A percentile compares a stretch with the other conserved stretches of the same genome.
phyloP scores from a whole-genome alignment of 1,140 invertebrate species.

The Apis laboriosa region DNA sequence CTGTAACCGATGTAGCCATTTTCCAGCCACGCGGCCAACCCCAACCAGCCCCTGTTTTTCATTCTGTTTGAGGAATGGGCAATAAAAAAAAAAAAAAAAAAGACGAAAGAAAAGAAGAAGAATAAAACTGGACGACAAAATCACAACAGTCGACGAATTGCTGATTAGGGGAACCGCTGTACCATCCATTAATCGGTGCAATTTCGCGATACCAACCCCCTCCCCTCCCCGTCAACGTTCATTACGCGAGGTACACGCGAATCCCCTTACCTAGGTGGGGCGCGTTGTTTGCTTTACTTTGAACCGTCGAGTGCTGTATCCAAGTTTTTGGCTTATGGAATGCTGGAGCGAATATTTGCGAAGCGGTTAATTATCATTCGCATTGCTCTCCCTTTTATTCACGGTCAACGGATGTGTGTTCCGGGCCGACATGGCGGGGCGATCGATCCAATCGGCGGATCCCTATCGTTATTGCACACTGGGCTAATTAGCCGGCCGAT shows the following conservation, averaged over 20 bases:
- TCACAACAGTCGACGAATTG: neutral
- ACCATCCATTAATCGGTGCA: conserved; percentile 21
- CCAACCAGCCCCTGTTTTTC: too few species aligned
- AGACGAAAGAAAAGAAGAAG: neutral
- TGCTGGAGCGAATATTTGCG: conserved; percentile 64
- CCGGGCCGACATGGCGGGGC: neutral
- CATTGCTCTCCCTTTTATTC: conserved; percentile 16
- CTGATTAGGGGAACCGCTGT: neutral
- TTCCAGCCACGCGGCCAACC: too few species aligned
- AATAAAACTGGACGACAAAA: neutral
- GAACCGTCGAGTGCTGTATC: conserved; percentile 56
- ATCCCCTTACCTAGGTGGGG: conserved; percentile 1
- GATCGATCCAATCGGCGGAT: neutral
- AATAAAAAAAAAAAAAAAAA: neutral
- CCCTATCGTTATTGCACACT: conserved; percentile 7
- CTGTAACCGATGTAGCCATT: too few species aligned
- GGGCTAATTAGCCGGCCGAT: conserved; percentile 6
- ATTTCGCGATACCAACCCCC: neutral
- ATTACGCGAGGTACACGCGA: conserved; percentile 22
- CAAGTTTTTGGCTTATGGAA: conserved; percentile 66
- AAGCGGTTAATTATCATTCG: conserved; percentile 72
- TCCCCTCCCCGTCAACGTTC: neutral
- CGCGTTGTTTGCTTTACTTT: conserved; percentile 68
- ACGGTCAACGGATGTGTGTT: neutral
- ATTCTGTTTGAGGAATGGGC: too few species aligned